Percentiles rank a stretch among this genome's conserved stretches.
phyloP scores from a whole-genome alignment of 2,888 invertebrate genomes.

The Perizoma affinitatum region DNA sequence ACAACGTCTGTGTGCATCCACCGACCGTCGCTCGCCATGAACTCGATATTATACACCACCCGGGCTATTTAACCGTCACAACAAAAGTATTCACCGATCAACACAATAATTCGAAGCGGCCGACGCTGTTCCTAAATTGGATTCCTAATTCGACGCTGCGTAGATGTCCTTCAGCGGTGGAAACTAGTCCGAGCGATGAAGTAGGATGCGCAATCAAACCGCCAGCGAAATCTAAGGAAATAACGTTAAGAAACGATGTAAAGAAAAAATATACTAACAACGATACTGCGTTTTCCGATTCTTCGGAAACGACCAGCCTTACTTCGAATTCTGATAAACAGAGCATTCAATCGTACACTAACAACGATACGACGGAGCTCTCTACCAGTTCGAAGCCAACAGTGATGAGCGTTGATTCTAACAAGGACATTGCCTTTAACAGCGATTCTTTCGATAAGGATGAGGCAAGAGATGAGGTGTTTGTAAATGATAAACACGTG shows the following conservation, averaged over 20 bases:
- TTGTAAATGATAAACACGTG: slow-evolving; percentile 71
- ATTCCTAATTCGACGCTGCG: slow-evolving; percentile 95
- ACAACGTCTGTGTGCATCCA: slow-evolving; percentile 98
- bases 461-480: slow-evolving; percentile 67
- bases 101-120: slow-evolving; percentile 89
- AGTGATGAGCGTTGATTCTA: slow-evolving; percentile 68
- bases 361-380: slow-evolving; percentile 70
- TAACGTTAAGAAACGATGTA: slow-evolving; percentile 49
- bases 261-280: slow-evolving; percentile 67
- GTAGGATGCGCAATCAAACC: slow-evolving; percentile 62
- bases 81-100: slow-evolving; percentile 91
- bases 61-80: slow-evolving; percentile 95
- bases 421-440: slow-evolving; percentile 66
- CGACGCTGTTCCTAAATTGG: slow-evolving; percentile 96
- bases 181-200: slow-evolving; percentile 82
- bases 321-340: slow-evolving; percentile 81
- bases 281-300: slow-evolving; percentile 79
- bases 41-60: slow-evolving; percentile 94
- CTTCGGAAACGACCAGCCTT: slow-evolving; percentile 80
- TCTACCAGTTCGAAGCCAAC: slow-evolving; percentile 72
- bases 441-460: slow-evolving; percentile 66
- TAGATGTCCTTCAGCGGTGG: slow-evolving; percentile 91
- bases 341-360: slow-evolving; percentile 75
- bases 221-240: slow-evolving; percentile 53
- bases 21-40: slow-evolving; percentile 92